Evolutionary conservation across 2,888 invertebrate species (phyloP).

Genomic region (Amphipyra tragopoginis): DNA sequence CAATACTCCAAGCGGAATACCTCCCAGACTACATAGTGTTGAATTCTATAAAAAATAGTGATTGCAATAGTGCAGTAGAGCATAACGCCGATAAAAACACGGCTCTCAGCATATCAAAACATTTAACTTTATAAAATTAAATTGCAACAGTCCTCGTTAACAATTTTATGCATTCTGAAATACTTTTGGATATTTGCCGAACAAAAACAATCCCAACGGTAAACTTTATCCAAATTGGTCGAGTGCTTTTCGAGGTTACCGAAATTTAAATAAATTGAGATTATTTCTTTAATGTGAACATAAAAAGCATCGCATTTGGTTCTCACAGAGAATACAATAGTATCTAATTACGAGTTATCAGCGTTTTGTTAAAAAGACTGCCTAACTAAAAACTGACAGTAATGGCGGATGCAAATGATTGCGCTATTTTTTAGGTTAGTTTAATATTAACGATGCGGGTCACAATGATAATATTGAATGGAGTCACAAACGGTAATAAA

Average conservation of each 20-base stretch:
- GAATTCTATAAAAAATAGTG: too few relatives aligned
- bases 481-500: slow-evolving; percentile 14
- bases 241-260: slow-evolving; percentile 48
- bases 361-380: slow-evolving; percentile 16
- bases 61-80: not conserved
- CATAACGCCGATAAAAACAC: slow-evolving; percentile 1
- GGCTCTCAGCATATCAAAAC: slow-evolving; percentile 10
- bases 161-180: slow-evolving; percentile 31
- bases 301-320: slow-evolving; percentile 14
- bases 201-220: slow-evolving; percentile 39
- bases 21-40: too few relatives aligned
- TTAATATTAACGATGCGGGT: slow-evolving; percentile 44
- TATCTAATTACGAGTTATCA: slow-evolving; percentile 27
- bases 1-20: slow-evolving; percentile 1
- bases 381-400: slow-evolving; percentile 24
- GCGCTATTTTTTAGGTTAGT: slow-evolving; percentile 52
- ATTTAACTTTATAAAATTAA: not conserved
- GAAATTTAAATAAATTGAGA: slow-evolving; percentile 26
- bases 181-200: slow-evolving; percentile 20
- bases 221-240: slow-evolving; percentile 41
- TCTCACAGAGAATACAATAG: slow-evolving; percentile 45
- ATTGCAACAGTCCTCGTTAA: slow-evolving; percentile 17
- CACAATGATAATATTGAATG: slow-evolving; percentile 44
- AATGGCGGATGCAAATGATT: slow-evolving; percentile 55
- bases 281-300: slow-evolving; percentile 15